A percentile compares a stretch with the other conserved stretches of the same genome.
Evolutionary conservation across 2,113 vertebrate species (phyloP).

Genomic region (Alaudala cheleensis): DNA sequence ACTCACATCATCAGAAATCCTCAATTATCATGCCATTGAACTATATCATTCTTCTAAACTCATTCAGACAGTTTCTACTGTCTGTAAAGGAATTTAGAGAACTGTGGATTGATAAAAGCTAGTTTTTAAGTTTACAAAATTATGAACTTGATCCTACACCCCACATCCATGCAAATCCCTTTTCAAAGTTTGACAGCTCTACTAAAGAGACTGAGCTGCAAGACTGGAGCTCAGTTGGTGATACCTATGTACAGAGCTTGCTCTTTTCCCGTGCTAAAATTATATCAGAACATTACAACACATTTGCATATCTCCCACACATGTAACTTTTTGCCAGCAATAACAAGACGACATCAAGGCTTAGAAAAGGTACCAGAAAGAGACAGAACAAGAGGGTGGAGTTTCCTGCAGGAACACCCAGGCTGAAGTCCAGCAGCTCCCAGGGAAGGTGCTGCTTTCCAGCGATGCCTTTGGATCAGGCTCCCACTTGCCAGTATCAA

Average conservation of each 20-base stretch:
- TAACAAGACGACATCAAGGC: background rate
- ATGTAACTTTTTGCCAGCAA: background rate
- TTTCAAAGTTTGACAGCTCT: background rate
- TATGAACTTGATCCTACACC: background rate
- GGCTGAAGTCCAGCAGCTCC: constrained; percentile 14
- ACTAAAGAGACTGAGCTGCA: background rate
- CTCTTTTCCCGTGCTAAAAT: constrained; percentile 52
- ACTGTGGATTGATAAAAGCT: background rate
- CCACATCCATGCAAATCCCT: background rate
- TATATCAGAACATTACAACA: constrained; percentile 13
- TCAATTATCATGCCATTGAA: background rate
- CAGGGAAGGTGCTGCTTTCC: background rate
- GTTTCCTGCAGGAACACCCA: constrained; percentile 11
- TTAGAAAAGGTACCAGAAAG: background rate
- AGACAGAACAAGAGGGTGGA: background rate
- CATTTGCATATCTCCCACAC: constrained; percentile 51
- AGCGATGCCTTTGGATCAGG: background rate
- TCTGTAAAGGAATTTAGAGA: background rate
- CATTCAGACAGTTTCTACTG: background rate
- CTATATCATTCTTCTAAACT: background rate
- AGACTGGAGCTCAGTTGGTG: background rate
- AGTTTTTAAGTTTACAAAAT: background rate
- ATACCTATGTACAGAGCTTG: background rate
- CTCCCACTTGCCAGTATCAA: background rate
- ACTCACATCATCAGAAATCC: background rate